Base-by-base conservation (phyloP, 2,888 invertebrate genomes). In the Pseudoips prasinana region DNA sequence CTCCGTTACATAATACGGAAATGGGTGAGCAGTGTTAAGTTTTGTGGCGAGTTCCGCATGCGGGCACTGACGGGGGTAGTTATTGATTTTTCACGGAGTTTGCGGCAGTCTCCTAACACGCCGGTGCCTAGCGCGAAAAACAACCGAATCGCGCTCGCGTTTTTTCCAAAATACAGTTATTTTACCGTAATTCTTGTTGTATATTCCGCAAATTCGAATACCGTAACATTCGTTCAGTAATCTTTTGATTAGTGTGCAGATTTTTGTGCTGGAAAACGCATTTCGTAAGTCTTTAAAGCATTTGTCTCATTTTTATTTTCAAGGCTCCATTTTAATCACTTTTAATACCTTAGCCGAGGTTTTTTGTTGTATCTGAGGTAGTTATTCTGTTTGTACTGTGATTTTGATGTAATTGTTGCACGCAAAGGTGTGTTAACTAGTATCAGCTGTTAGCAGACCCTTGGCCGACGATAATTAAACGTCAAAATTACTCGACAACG, bases 51-150 rank as follows among this genome's bases (percentile, higher is more conserved):
- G 80, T 84, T 86, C 87, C 87, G 87, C 87, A 87, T 87, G 83
- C 83, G 84, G 82, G 63, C 59, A 56, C 53, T 59, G 63, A 51
- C 63, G 68, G 62, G 85, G 85, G 81, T 81, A 58, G 80, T 63
- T 86, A 87, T 86, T 82, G 86, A 87, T 87, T 87, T 87, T 86
- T 70, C 80, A 48, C 61, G 38, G 77, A 81, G 81, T 79, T 82
- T 88, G 87, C 87, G 83, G 86, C 85, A 88, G 87, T 87, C 76
- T 73, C 67, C 66, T 58, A 73, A 67, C 77, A 76, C 70, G 83
- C 84, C 87, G 85, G 85, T 80, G 68, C 72, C 74, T 73, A 82
- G 76, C 84, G 83, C 85, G 82, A 86, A 87, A 83, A 84, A 82
- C 75, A 64, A 65, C 68, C 52, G 49, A 64, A 62, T 53, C 83